These are phyloP conservation scores for Conger conger DNA, from an alignment of 2,113 vertebrate species.

Conservation along the genomic window DNA sequence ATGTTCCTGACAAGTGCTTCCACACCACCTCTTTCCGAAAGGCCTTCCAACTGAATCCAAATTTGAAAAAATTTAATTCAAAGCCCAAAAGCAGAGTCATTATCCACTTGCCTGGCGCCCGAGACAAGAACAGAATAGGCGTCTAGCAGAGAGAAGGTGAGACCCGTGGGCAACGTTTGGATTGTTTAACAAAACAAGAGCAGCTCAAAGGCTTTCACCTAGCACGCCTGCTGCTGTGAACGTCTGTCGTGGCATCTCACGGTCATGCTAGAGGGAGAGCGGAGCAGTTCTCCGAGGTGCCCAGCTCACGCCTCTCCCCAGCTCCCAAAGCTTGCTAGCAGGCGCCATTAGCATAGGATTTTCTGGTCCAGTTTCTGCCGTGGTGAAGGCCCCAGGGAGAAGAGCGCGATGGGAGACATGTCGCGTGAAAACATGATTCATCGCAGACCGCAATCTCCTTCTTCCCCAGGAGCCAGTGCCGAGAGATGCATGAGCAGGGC, in stretches of 20 bases:
- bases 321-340: neutral
- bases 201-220: neutral
- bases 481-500: slow-evolving; percentile 45
- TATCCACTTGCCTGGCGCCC: neutral
- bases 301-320: neutral
- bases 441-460: slow-evolving; percentile 33
- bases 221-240: neutral
- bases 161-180: neutral
- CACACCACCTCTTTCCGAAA: neutral
- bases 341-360: neutral
- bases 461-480: slow-evolving; percentile 14
- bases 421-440: slow-evolving; percentile 39
- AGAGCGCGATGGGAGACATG: neutral
- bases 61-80: neutral
- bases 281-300: neutral
- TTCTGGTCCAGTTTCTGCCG: neutral
- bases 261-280: neutral
- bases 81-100: neutral
- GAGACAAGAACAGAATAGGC: neutral
- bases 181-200: neutral
- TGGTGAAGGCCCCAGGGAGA: neutral
- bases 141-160: neutral
- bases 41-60: neutral
- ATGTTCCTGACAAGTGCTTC: too few species aligned
- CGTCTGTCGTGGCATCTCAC: neutral